These are phyloP conservation scores for Galemys pyrenaicus DNA, from an alignment of 2,113 vertebrate genomes.

Conservation along the genomic window DNA sequence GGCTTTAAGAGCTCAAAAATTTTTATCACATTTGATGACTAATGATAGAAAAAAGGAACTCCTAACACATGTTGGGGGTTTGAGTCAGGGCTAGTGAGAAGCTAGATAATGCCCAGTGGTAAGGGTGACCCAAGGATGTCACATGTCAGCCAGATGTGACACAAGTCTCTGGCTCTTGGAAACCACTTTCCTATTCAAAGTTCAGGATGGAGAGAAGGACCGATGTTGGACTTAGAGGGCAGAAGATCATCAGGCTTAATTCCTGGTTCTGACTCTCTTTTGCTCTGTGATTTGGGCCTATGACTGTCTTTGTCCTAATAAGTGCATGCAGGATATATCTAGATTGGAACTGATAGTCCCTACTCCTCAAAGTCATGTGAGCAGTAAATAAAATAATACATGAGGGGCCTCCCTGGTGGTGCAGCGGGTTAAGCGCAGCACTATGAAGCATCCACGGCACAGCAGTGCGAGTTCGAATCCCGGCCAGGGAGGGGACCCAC, in stretches of 20 bases:
- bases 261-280: neutral
- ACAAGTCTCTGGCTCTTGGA: neutral
- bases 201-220: neutral
- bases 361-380: neutral
- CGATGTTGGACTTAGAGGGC: neutral
- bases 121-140: neutral
- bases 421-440: no score
- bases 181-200: neutral
- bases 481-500: no score
- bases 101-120: neutral
- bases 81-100: neutral
- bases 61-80: neutral
- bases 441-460: no score
- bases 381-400: neutral
- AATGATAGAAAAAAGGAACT: slow-evolving; percentile 40
- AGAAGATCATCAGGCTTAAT: neutral
- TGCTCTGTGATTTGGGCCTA: neutral
- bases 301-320: neutral
- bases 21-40: slow-evolving; percentile 23
- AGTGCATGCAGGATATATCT: neutral
- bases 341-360: neutral
- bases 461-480: no score
- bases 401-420: no score
- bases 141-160: neutral
- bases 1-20: slow-evolving; percentile 40